These are phyloP conservation scores for Melolontha melolontha DNA, from an alignment of 2,888 invertebrate genomes.

Conservation along the genomic window DNA sequence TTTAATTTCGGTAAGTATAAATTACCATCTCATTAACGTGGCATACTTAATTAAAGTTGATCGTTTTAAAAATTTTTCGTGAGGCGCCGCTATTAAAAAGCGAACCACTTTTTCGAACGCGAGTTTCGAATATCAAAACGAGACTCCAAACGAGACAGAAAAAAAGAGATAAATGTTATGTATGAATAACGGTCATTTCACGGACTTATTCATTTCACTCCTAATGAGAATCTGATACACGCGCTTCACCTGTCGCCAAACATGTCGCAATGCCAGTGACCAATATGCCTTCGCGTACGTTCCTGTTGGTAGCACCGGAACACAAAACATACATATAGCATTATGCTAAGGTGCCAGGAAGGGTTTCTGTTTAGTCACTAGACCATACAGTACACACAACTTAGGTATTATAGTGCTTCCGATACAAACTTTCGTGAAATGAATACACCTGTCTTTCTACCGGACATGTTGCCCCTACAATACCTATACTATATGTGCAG, in stretches of 20 bases:
- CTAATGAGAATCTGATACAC: too few relatives aligned
- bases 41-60: too few relatives aligned
- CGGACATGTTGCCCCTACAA: background rate
- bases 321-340: background rate
- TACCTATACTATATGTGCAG: background rate
- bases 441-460: constrained; percentile 8
- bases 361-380: constrained; percentile 4
- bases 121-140: too few relatives aligned
- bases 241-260: constrained; percentile 8
- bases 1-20: constrained; percentile 17
- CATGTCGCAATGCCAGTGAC: background rate
- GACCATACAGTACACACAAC: background rate
- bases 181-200: too few relatives aligned
- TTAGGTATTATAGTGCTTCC: constrained; percentile 3
- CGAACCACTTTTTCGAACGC: too few relatives aligned
- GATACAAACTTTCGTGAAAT: constrained; percentile 7
- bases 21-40: constrained; percentile 15
- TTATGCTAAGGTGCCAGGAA: constrained; percentile 22
- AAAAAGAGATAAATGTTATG: too few relatives aligned
- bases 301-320: constrained; percentile 3
- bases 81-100: too few relatives aligned
- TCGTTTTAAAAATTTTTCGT: too few relatives aligned
- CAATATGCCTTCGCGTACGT: constrained; percentile 12
- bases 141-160: too few relatives aligned
- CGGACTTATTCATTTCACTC: too few relatives aligned